phyloP scores from a whole-genome alignment of 2,113 vertebrate genomes.

The Romanogobio albipinnatus region DNA sequence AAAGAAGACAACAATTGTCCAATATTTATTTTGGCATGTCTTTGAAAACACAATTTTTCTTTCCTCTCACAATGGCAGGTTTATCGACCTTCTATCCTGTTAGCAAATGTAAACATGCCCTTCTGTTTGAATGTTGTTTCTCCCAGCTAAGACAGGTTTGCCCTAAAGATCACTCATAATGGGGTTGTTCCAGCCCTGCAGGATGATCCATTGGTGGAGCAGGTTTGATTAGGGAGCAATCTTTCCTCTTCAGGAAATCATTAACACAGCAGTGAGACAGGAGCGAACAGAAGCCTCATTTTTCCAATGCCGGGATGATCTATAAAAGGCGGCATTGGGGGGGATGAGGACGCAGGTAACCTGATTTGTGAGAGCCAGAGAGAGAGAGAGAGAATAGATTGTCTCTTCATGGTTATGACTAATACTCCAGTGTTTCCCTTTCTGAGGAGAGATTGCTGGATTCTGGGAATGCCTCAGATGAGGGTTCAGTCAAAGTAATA shows the following conservation, averaged over 20 bases:
- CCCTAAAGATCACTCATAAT: conserved; percentile 55
- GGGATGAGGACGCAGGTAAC: conserved; percentile 57
- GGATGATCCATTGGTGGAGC: conserved; percentile 25
- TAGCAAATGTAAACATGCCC: conserved; percentile 49
- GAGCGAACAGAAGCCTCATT: conserved; percentile 40
- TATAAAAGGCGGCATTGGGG: conserved; percentile 47
- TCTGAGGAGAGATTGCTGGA: neutral
- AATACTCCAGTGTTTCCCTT: conserved; percentile 56
- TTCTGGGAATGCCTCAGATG: neutral
- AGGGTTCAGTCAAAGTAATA: neutral
- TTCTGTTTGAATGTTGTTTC: conserved; percentile 47
- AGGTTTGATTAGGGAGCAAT: conserved; percentile 31
- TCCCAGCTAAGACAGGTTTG: conserved; percentile 51
- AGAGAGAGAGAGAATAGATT: conserved; percentile 39
- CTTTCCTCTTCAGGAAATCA: conserved; percentile 54
- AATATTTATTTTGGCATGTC: conserved; percentile 57
- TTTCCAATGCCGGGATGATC: conserved; percentile 47
- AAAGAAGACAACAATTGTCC: neutral
- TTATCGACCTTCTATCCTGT: conserved; percentile 59
- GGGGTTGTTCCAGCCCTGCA: neutral
- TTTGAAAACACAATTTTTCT: conserved; percentile 42
- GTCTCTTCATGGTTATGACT: conserved; percentile 39
- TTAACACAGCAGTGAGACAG: conserved; percentile 45
- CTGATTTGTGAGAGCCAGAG: conserved; percentile 39
- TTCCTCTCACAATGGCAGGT: neutral